Percentiles rank a stretch among this genome's conserved stretches.
Conservation (phyloP, 2,797 vertebrate genomes). For the Todus mexicanus region DNA sequence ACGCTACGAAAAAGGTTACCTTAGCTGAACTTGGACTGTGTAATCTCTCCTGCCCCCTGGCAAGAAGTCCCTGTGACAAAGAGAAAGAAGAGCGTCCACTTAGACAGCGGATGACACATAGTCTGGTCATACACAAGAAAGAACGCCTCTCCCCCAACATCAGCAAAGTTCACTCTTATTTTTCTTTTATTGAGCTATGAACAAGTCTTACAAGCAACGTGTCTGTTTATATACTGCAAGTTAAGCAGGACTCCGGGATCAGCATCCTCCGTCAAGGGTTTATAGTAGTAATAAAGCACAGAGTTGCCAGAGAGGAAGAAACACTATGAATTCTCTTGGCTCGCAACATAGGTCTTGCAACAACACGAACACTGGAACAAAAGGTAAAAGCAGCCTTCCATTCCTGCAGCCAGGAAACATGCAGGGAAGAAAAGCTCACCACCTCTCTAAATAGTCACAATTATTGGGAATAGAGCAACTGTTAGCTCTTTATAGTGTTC, state of each 20-base stretch:
- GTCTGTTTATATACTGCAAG: background rate
- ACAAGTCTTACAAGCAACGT: accelerated
- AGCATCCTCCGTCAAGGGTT: background rate
- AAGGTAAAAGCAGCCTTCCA: background rate
- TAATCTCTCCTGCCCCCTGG: conserved; percentile 95
- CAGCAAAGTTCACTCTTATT: background rate
- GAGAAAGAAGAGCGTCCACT: background rate
- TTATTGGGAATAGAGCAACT: accelerated
- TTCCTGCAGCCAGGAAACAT: background rate
- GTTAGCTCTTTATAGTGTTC: background rate
- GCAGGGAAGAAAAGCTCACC: background rate
- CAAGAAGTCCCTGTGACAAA: conserved; percentile 87
- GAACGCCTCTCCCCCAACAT: background rate
- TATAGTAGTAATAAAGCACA: background rate
- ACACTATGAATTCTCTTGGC: background rate
- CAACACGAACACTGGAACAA: background rate
- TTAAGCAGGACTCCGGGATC: background rate
- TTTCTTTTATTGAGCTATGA: background rate
- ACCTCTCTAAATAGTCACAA: background rate
- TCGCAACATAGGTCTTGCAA: background rate
- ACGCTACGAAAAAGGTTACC: conserved; percentile 68
- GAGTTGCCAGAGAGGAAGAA: background rate
- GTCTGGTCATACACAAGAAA: too few relatives aligned
- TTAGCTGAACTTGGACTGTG: conserved; percentile 95
- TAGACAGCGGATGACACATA: background rate